Percentiles rank a stretch among this genome's conserved stretches.
Conservation (phyloP, 2,888 invertebrate species). For the Cosmia pyralina region DNA sequence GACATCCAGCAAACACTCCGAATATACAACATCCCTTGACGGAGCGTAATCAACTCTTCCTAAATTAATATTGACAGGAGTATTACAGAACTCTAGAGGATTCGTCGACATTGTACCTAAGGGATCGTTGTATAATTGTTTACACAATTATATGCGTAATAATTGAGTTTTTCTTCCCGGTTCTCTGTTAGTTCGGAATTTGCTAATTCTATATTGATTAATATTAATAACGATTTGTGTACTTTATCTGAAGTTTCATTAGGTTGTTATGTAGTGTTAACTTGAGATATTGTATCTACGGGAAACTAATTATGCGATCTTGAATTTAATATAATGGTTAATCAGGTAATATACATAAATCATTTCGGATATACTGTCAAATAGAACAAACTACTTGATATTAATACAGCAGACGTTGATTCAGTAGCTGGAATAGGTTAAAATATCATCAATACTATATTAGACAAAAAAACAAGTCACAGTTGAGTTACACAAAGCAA, state of each 20-base stretch:
- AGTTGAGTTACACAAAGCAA: neutral
- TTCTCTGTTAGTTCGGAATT: constrained; percentile 1
- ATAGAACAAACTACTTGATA: neutral
- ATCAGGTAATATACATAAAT: neutral
- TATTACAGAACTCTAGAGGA: constrained; percentile 62
- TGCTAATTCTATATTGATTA: neutral
- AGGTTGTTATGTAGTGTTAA: neutral
- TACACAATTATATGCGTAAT: constrained; percentile 49
- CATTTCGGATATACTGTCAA: neutral
- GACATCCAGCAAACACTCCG: constrained; percentile 30
- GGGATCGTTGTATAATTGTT: constrained; percentile 51
- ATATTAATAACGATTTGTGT: neutral
- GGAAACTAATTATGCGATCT: neutral
- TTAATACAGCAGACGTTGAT: neutral
- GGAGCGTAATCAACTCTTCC: constrained; percentile 68
- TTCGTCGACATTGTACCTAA: constrained; percentile 43
- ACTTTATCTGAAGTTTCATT: constrained; percentile 1
- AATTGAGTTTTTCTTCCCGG: constrained; percentile 44
- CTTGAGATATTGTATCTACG: neutral
- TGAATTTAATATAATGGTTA: neutral
- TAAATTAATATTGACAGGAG: constrained; percentile 73
- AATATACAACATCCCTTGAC: constrained; percentile 50
- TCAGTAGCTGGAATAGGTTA: neutral
- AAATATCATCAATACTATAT: neutral
- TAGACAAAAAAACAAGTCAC: neutral